Percentiles rank a stretch among this genome's conserved stretches.
Conservation (phyloP, 2,113 vertebrate genomes). For the Thinocorus orbignyianus region DNA sequence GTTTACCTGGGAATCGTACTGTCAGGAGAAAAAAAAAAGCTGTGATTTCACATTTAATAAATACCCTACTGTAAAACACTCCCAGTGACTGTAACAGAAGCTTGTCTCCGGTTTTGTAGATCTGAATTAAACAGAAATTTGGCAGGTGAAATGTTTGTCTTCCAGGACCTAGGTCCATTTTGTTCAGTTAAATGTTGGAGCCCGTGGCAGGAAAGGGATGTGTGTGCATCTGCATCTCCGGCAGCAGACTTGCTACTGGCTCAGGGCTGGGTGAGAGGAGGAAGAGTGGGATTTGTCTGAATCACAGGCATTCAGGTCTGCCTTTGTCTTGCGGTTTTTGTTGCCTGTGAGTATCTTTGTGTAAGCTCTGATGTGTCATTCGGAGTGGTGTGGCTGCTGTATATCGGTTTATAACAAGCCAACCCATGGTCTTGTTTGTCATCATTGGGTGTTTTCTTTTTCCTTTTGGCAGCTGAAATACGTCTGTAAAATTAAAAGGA, state of each 20-base stretch:
- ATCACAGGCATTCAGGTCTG: background rate
- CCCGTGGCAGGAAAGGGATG: background rate
- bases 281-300: background rate
- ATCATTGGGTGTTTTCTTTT: background rate
- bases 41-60: background rate
- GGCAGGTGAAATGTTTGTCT: background rate
- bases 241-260: background rate
- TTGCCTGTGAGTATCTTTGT: background rate
- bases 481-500: background rate
- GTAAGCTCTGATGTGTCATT: background rate
- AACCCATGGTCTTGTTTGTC: background rate
- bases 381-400: background rate
- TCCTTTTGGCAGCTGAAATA: background rate
- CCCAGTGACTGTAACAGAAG: background rate
- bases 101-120: background rate
- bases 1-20: background rate
- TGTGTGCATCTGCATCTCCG: background rate
- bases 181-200: background rate
- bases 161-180: background rate
- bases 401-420: background rate
- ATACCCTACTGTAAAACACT: background rate
- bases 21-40: background rate
- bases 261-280: background rate
- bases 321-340: background rate
- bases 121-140: background rate